Base-by-base conservation (phyloP, 2,888 invertebrate species). In the Matsumyia berberina region DNA sequence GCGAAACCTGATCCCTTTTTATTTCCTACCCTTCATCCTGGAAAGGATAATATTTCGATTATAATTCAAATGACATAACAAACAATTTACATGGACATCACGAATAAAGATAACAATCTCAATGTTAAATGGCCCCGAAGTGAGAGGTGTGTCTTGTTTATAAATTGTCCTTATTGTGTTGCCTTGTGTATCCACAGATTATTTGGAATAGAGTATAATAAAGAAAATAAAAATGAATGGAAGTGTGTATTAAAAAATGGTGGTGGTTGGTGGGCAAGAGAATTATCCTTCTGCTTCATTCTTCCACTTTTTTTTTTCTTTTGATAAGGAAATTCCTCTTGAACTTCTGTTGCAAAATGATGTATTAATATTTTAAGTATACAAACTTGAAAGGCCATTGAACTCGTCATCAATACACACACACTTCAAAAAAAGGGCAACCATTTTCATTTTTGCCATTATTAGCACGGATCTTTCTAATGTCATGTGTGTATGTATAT, bases 41-140 rank as follows among this genome's bases (percentile, higher is more conserved):
- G 12, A 4, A 37, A 12, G 42, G 39, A 44, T 44, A 49, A 46
- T 11, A 49, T 49, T 64, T 64, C 35, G 46, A 49, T 46, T 33
- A 64, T 46, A 49, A 49, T 46, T 64, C 9, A 33, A 49, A 64
- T 33, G 46, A 35, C 46, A 64, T 35, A 64, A 49, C 46, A 35
- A 33, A 64, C 49, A 64, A 64, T 64, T 64, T 64, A 46, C 64
- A 64, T 64, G 64, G 64, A 49, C 64, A 64, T 46, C 64, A 64
- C 64, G 64, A 64, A 64, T 35, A 19, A 46, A 64, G 64, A 46
- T 49, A 64, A 49, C 64, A 64, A 64, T 49, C 46, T 33, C 46
- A 8, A 33, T 35, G 33, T 35, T 46, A 35, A 64, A 64, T 24
- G 35, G 64, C 46, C n/a, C 35, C 46, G 15, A 60, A 60, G 31